Percentiles rank a stretch among this genome's conserved stretches.
These are phyloP conservation scores for Platygyra sinensis DNA, from an alignment of 64 coral and sea anemone species.

Conservation along the genomic window DNA sequence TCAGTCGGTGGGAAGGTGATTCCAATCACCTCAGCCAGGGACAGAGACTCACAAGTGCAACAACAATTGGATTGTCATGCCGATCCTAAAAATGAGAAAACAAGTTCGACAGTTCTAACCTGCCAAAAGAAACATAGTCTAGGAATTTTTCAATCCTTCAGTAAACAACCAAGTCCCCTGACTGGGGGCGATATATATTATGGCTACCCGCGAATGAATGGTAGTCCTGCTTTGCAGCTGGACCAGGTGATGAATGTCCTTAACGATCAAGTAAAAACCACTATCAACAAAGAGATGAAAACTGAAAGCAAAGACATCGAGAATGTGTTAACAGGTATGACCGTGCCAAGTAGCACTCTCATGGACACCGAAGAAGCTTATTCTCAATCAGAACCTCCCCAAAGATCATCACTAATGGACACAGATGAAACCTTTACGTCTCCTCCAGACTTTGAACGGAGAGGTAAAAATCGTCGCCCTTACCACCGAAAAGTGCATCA, in stretches of 20 bases:
- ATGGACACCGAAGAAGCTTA: conserved; percentile 23
- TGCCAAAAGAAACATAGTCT: conserved; percentile 16
- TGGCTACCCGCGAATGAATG: neutral
- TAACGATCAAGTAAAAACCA: conserved; percentile 37
- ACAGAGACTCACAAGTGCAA: neutral
- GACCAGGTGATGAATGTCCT: conserved; percentile 40
- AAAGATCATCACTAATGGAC: neutral
- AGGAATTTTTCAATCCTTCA: neutral
- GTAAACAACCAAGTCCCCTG: too few relatives aligned
- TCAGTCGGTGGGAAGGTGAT: conserved; percentile 30
- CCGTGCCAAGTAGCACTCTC: conserved; percentile 20
- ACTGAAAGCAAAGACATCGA: conserved; percentile 39
- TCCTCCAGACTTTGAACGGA: neutral
- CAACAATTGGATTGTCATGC: conserved; percentile 31
- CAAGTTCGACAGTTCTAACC: conserved; percentile 7
- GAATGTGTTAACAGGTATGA: conserved; percentile 35
- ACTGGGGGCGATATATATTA: neutral
- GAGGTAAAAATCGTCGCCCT: neutral
- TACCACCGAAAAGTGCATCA: neutral
- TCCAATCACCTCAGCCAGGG: neutral
- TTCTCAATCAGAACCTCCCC: conserved; percentile 1
- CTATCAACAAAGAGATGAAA: conserved; percentile 47
- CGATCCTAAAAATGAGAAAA: conserved; percentile 14
- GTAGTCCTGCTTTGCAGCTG: conserved; percentile 10
- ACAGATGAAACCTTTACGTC: conserved; percentile 22